These are phyloP conservation scores for Bucco capensis DNA, from an alignment of 2,113 vertebrate species.

Conservation along the genomic window DNA sequence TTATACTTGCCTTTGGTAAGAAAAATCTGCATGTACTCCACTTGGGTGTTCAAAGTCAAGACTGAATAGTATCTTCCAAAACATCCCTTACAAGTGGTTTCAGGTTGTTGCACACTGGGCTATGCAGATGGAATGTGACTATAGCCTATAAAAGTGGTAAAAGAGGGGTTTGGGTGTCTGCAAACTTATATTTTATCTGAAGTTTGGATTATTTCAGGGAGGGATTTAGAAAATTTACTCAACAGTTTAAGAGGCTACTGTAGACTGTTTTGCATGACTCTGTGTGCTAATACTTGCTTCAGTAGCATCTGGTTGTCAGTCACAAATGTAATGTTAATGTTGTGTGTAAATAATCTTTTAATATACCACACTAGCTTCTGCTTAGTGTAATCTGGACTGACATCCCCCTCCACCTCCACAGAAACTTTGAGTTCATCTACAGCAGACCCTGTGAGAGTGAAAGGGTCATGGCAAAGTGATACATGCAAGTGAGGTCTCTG, in stretches of 20 bases:
- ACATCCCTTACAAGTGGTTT: neutral
- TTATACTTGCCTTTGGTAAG: neutral
- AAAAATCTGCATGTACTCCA: neutral
- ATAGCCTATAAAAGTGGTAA: neutral
- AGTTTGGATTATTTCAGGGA: neutral
- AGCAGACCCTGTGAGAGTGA: neutral
- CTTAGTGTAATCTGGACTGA: neutral
- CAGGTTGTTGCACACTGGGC: neutral
- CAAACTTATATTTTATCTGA: neutral
- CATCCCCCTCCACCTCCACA: rapidly evolving
- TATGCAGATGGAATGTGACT: neutral
- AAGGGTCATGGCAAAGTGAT: neutral
- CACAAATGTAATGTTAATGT: neutral
- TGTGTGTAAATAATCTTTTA: neutral
- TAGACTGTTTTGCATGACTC: neutral
- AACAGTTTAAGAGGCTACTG: neutral
- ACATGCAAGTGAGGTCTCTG: neutral
- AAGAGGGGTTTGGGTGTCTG: neutral
- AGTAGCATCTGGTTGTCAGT: neutral
- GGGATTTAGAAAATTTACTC: neutral
- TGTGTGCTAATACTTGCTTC: neutral
- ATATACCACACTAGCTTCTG: neutral
- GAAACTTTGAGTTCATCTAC: neutral
- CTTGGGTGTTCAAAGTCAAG: neutral
- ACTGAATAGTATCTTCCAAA: neutral